phyloP scores from a whole-genome alignment of 2,888 invertebrate genomes.

The Rambutsinella grinnellia region DNA sequence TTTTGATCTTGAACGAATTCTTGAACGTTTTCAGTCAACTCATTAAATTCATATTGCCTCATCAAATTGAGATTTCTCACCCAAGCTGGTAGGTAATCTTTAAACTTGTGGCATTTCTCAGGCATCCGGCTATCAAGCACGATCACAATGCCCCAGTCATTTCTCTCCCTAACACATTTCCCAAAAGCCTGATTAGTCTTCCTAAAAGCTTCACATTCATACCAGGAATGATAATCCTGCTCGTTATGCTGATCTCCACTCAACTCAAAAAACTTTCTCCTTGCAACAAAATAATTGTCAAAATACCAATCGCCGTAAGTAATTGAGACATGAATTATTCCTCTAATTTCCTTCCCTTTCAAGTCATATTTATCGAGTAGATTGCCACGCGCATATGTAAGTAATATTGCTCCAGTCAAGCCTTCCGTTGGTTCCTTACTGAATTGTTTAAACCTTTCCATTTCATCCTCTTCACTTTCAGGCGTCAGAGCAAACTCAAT shows the following conservation, averaged over 20 bases:
- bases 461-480: neutral
- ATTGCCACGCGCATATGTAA: conserved; percentile 40
- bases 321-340: conserved; percentile 50
- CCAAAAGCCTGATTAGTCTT: conserved; percentile 53
- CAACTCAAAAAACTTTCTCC: neutral
- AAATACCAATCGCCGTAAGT: conserved; percentile 41
- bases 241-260: neutral
- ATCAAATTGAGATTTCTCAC: neutral
- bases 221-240: conserved; percentile 31
- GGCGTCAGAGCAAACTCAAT: neutral
- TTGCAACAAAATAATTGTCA: neutral
- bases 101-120: neutral
- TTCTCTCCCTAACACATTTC: conserved; percentile 27
- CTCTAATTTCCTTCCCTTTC: conserved; percentile 43
- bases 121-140: conserved; percentile 42
- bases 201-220: conserved; percentile 42
- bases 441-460: neutral
- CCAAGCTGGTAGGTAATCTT: conserved; percentile 3
- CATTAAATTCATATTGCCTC: neutral
- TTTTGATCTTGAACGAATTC: neutral
- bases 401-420: conserved; percentile 38
- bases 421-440: neutral
- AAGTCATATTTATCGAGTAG: conserved; percentile 48
- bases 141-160: conserved; percentile 52
- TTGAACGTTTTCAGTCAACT: neutral